Base-by-base conservation (phyloP, 2,888 invertebrate genomes). In the Sarcophaga subvicina region DNA sequence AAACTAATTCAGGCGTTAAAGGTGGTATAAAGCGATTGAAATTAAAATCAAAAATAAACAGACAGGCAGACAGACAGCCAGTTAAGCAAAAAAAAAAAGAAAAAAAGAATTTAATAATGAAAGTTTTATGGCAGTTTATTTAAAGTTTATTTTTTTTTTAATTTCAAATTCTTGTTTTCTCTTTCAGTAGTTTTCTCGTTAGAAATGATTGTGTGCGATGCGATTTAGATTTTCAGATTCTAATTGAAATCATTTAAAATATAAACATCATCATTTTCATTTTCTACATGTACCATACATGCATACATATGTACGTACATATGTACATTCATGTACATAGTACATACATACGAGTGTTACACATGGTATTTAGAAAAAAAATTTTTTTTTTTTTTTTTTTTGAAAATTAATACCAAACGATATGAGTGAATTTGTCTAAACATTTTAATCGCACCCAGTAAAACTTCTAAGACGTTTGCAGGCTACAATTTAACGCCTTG, bases 1-100 rank as follows among this genome's bases (percentile, higher is more conserved):
- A 80, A 84, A 79, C 76, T 84, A 84, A 80, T 84, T 84, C 80
- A 80, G 76, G 84, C 84, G 76, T 84, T 84, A 71, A 80, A 66
- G 71, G 71, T 76, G 49, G 45, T 71, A 60, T 63, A 70, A 78
- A 10, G 47, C 49, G 22, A 72, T 37, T 37, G 37, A 59, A 45
- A 22, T 25, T 62, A 60, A 72, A 60, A 0, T 12, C 2, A 63
- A 37, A 67, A 49, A 73, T 22, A 49, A 22, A 14, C 0, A 10
- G 10, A 22, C 22, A 22, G 10, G 10, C 0, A 37, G 37, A 37
- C 37, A 37, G 37, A 37, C 37, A 37, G 37, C 37, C 2, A 37
- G 37, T n/a, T n/a, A n/a, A n/a, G n/a, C n/a, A 0, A 37, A 11
- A 49, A 49, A 1, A 49, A 49, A 49, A 49, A 0, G 14, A 4